These are phyloP conservation scores for Disparrhopalites patrizii DNA, from an alignment of 2,888 invertebrate species.

Conservation along the genomic window DNA sequence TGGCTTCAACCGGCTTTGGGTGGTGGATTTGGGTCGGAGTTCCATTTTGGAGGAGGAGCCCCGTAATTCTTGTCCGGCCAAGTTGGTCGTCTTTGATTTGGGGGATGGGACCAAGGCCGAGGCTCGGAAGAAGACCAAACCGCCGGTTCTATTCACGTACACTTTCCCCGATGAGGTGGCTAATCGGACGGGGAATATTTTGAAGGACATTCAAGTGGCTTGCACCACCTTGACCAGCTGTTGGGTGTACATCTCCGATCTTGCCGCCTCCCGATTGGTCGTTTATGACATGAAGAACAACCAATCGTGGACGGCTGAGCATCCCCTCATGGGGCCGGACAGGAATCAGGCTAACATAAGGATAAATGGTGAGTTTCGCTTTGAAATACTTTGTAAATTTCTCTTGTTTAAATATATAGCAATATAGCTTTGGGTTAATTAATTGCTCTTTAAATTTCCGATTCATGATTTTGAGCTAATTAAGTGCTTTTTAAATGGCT, in stretches of 20 bases:
- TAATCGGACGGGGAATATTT: neutral
- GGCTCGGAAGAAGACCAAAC: too few species aligned
- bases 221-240: slow-evolving; percentile 24
- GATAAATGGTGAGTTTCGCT: slow-evolving; percentile 30
- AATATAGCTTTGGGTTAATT: too few species aligned
- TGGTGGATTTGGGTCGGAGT: slow-evolving; percentile 64
- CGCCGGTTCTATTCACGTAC: too few species aligned
- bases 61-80: slow-evolving; percentile 30
- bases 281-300: slow-evolving; percentile 47
- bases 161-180: slow-evolving; percentile 33
- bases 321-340: slow-evolving; percentile 30
- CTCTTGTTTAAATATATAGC: too few species aligned
- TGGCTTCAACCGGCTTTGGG: slow-evolving; percentile 63
- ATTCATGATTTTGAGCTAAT: too few species aligned
- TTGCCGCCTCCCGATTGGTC: slow-evolving; percentile 58
- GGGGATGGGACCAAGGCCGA: slow-evolving; percentile 18
- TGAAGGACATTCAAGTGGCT: slow-evolving; percentile 33
- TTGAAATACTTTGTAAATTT: too few species aligned
- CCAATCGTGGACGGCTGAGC: slow-evolving; percentile 28
- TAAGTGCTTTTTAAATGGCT: too few species aligned
- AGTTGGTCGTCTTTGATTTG: slow-evolving; percentile 32
- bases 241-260: slow-evolving; percentile 31
- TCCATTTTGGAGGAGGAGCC: slow-evolving; percentile 54
- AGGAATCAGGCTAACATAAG: slow-evolving; percentile 1
- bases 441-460: too few species aligned